Conservation (phyloP, 2,113 vertebrate genomes). For the Percina caprodes region DNA sequence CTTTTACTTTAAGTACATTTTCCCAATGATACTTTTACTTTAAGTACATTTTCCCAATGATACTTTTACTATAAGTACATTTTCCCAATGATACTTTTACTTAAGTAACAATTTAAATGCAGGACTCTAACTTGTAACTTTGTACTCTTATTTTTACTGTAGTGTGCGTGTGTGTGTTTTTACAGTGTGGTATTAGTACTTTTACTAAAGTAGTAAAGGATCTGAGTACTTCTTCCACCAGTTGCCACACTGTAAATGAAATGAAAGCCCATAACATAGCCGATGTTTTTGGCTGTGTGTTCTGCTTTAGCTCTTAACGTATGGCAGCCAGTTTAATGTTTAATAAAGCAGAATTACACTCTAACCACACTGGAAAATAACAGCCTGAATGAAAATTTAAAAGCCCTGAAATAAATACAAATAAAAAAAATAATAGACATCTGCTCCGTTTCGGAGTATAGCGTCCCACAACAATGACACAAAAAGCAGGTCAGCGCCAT, state of each 20-base stretch:
- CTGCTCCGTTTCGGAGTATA: constrained; percentile 79
- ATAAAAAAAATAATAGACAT: constrained; percentile 83
- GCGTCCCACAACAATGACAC: constrained; percentile 78
- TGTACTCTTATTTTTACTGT: too few species aligned
- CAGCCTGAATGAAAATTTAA: constrained; percentile 64
- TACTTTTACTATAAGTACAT: too few species aligned
- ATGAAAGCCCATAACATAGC: constrained; percentile 17
- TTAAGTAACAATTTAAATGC: too few species aligned
- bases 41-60: too few species aligned
- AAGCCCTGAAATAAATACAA: constrained; percentile 78
- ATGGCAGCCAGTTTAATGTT: constrained; percentile 75
- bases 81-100: too few species aligned
- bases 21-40: too few species aligned
- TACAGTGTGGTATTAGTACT: too few species aligned
- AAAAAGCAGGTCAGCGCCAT: constrained; percentile 75
- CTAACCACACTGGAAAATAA: constrained; percentile 80
- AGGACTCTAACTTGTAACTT: too few species aligned
- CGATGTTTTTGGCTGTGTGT: constrained; percentile 12
- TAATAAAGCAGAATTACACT: constrained; percentile 81
- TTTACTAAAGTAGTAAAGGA: too few species aligned
- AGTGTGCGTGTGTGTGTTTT: too few species aligned
- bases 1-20: too few species aligned
- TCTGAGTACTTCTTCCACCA: too few species aligned
- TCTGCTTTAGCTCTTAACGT: constrained; percentile 10
- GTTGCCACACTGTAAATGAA: neutral